A percentile compares a stretch with the other conserved stretches of the same genome.
Conservation (phyloP, 1,140 invertebrate genomes). For the Gonatopus flavifemur region DNA sequence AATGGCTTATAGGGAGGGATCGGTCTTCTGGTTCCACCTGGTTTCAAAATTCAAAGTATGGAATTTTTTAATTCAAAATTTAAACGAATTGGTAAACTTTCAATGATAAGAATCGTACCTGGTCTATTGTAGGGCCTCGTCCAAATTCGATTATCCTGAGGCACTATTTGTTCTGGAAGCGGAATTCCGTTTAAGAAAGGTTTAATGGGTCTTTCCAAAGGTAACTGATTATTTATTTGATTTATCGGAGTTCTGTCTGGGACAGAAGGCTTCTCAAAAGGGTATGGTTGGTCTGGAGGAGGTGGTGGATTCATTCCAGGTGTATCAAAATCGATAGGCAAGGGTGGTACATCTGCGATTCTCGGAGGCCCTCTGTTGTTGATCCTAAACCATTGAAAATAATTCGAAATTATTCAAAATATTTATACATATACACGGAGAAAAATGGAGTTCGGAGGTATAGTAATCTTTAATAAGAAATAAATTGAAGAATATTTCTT, state of each 20-base stretch:
- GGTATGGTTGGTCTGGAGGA: constrained; percentile 52
- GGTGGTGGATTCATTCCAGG: constrained; percentile 58
- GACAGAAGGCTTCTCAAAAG: constrained; percentile 56
- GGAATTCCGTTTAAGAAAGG: constrained; percentile 70
- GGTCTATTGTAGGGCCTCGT: constrained; percentile 50
- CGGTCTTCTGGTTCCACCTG: constrained; percentile 50
- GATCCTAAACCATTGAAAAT: no score
- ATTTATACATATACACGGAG: no score
- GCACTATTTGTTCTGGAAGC: constrained; percentile 73
- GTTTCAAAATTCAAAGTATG: neutral
- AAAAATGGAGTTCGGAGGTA: no score
- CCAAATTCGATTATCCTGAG: constrained; percentile 59
- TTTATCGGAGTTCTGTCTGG: constrained; percentile 65
- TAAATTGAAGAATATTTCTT: no score
- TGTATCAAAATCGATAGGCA: constrained; percentile 71
- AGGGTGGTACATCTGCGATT: constrained; percentile 70
- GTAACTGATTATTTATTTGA: no score
- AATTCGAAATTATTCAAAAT: no score
- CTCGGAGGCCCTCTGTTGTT: constrained; percentile 87
- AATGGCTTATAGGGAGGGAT: constrained; percentile 61
- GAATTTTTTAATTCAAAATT: neutral
- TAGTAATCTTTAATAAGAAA: no score
- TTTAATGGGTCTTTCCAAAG: constrained; percentile 53
- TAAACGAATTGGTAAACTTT: neutral
- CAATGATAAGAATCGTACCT: constrained; percentile 17